Conservation (phyloP, 2,113 vertebrate species). For the Hemiscyllium ocellatum region DNA sequence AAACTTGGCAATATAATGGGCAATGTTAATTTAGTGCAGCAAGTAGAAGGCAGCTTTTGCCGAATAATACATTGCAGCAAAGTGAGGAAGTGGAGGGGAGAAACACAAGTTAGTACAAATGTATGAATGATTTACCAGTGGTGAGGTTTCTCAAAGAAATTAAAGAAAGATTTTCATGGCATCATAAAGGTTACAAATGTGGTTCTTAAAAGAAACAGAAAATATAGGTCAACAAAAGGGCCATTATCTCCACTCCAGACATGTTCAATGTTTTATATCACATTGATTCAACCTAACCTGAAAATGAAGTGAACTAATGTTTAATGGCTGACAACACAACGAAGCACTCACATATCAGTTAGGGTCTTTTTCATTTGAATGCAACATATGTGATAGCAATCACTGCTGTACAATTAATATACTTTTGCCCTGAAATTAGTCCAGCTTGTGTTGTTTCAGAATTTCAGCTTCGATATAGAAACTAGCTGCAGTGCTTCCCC, state of each 20-base stretch:
- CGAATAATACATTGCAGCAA: neutral
- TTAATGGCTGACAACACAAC: conserved; percentile 23
- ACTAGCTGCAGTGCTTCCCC: neutral
- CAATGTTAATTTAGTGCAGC: neutral
- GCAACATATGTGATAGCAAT: neutral
- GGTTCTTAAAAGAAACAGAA: neutral
- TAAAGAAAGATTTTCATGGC: neutral
- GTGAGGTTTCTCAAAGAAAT: neutral
- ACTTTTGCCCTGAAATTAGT: neutral
- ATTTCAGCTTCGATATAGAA: conserved; percentile 5
- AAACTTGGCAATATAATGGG: neutral
- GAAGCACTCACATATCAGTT: neutral
- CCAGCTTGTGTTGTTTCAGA: neutral
- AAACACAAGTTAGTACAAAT: neutral
- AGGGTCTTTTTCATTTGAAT: neutral
- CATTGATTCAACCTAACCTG: neutral
- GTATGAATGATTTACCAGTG: neutral
- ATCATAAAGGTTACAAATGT: neutral
- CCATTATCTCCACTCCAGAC: neutral
- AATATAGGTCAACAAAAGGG: conserved; percentile 13
- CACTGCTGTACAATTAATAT: neutral
- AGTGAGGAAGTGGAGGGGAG: too few relatives aligned
- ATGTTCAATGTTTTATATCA: neutral
- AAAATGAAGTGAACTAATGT: conserved; percentile 24
- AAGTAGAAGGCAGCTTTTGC: neutral